Evolutionary conservation across 2,888 invertebrate species (phyloP).

Genomic region (Eristalinus sepulchralis): DNA sequence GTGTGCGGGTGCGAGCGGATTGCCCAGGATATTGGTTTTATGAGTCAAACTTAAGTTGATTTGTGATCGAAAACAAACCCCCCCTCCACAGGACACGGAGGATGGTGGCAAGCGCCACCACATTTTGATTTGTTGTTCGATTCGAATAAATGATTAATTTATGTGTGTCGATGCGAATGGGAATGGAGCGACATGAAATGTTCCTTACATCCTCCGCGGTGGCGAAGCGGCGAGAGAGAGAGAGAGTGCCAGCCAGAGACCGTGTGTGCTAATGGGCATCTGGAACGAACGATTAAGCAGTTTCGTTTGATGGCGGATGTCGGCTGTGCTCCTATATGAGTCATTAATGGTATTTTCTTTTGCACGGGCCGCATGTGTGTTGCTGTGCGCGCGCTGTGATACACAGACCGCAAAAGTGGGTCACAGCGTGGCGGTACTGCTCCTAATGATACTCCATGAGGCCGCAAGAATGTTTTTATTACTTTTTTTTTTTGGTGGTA

Average conservation of each 20-base stretch:
- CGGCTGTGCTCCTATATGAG: neutral
- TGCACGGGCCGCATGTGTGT: conserved; percentile 14
- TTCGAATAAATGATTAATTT: conserved; percentile 66
- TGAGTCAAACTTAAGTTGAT: conserved; percentile 65
- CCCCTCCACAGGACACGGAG: neutral
- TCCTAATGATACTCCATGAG: conserved; percentile 35
- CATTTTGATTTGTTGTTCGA: conserved; percentile 30
- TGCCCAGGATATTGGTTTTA: conserved; percentile 58
- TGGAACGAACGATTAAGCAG: conserved; percentile 29
- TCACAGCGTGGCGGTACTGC: conserved; percentile 32
- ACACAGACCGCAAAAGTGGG: conserved; percentile 6
- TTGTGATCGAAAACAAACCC: conserved; percentile 47
- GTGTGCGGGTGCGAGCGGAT: conserved; percentile 16
- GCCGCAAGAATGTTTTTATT: conserved; percentile 50
- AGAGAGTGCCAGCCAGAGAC: neutral
- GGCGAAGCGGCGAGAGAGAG: neutral
- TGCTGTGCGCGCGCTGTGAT: neutral
- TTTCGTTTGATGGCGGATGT: conserved; percentile 16
- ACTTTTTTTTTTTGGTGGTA: conserved; percentile 1
- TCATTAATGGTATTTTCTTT: conserved; percentile 36
- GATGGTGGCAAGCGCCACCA: neutral
- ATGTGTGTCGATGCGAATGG: conserved; percentile 45
- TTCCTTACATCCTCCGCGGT: neutral
- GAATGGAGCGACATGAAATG: neutral
- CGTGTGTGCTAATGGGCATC: conserved; percentile 38